phyloP scores from a whole-genome alignment of 1,140 invertebrate species.

The Pseudomyrmex dendroicus region DNA sequence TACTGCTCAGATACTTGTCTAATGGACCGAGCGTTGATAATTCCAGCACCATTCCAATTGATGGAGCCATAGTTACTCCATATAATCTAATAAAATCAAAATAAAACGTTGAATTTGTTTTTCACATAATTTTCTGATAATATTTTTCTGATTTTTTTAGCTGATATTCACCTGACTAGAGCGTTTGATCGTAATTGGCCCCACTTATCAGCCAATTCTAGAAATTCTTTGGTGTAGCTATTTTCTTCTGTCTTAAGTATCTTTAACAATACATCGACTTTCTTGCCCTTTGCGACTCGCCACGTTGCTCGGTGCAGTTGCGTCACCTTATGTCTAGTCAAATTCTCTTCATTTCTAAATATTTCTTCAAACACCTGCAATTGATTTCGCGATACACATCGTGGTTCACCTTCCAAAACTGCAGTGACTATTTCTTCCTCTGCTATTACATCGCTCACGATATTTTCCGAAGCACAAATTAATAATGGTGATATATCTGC shows the following conservation, averaged over 20 bases:
- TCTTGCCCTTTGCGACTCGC: constrained; percentile 88
- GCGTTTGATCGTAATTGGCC: constrained; percentile 90
- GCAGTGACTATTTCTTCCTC: constrained; percentile 80
- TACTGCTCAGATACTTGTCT: constrained; percentile 89
- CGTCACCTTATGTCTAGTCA: constrained; percentile 68
- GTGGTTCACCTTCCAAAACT: constrained; percentile 79
- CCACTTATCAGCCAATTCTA: constrained; percentile 91
- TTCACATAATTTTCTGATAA: background rate
- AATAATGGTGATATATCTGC: constrained; percentile 91
- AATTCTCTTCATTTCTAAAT: constrained; percentile 71
- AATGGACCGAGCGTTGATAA: constrained; percentile 91
- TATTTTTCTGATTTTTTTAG: background rate
- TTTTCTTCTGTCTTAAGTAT: constrained; percentile 87
- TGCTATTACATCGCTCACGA: constrained; percentile 78
- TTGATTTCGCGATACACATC: constrained; percentile 79
- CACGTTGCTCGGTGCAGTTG: constrained; percentile 81
- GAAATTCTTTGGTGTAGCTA: constrained; percentile 88
- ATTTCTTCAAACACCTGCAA: constrained; percentile 82
- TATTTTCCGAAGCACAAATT: constrained; percentile 86
- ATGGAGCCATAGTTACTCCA: constrained; percentile 90
- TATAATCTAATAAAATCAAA: constrained; percentile 84
- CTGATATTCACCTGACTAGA: constrained; percentile 86
- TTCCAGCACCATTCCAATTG: constrained; percentile 93
- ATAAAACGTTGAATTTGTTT: constrained; percentile 8
- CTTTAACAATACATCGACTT: constrained; percentile 91